Evolutionary conservation across 2,797 vertebrate genomes (phyloP), one percentile per base, ranked within the genome.

Genomic region (Champsocephalus esox): DNA sequence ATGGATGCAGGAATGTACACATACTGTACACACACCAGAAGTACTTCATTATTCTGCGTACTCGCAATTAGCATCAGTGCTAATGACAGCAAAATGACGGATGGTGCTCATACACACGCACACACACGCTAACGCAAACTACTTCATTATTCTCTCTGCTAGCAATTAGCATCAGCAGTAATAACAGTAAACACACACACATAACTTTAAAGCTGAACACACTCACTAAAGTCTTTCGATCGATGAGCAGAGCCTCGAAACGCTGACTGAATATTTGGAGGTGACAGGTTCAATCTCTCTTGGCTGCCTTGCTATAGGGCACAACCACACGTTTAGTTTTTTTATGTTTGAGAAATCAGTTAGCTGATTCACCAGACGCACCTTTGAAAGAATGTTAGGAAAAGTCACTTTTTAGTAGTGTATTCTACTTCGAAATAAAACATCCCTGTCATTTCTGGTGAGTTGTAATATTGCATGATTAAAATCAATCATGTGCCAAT

Each of bases 41-140:
- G 54, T 12, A 69, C 70, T 72, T 87, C 64, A 77, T 84, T 85
- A 85, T 67, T 63, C 60, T 61, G 16, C 12, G 17, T 46, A 28
- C 60, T 52, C 76, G 82, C 81, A 87, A 87, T 88, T 86, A 88
- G 66, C 66, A 75, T 75, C 57, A 32, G 44, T 65, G 75, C 86
- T 84, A 80, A 81, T 32, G 66, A 81, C 84, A 88, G 81, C 83
- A 78, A 69, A 80, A 70, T 75, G 79, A 87, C 73, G 44, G 51
- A 73, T 52, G 24, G 17, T 59, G 43, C 56, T 24, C 52, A 60
- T 21, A 56, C 63, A 70, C 58, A 57, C 41, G 56, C 64, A 68
- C 34, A 44, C 12, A 51, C 17, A 63, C 73, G 54, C 51, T 28
- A 21, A 19, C 2, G 11, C 46, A 65, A 57, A 65, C 43, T 52